phyloP scores from a whole-genome alignment of 92 coral and sea anemone genomes.

The Phenganax marumi region DNA sequence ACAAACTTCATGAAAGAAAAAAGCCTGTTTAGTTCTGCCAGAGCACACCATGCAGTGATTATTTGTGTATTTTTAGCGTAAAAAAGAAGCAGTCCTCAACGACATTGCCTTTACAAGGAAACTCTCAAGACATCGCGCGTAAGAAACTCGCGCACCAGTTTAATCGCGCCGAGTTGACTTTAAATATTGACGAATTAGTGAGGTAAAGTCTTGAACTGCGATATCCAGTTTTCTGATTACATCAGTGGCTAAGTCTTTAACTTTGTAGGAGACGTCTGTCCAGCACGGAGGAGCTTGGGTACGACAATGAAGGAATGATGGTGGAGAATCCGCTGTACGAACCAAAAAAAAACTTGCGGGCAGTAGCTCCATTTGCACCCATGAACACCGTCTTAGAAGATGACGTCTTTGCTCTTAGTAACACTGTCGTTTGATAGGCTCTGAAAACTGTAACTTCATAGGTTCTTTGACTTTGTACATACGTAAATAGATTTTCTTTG shows the following conservation, averaged over 20 bases:
- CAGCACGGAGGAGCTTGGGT: slow-evolving; percentile 6
- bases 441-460: neutral
- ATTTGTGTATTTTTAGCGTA: neutral
- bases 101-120: neutral
- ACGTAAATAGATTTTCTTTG: no score
- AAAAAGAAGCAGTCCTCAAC: neutral
- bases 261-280: neutral
- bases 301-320: slow-evolving; percentile 22
- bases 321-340: slow-evolving; percentile 31
- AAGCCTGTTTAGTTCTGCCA: neutral
- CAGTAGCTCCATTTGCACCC: neutral
- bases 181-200: slow-evolving; percentile 5
- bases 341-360: neutral
- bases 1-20: neutral
- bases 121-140: neutral
- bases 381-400: neutral
- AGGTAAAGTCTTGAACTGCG: neutral
- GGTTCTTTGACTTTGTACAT: neutral
- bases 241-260: neutral
- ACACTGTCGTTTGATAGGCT: neutral
- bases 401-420: neutral
- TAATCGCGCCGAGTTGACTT: slow-evolving; percentile 8
- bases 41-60: neutral
- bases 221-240: neutral
- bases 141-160: neutral